These are phyloP conservation scores for Mylabris sibirica DNA, from an alignment of 2,888 invertebrate species.

Conservation along the genomic window DNA sequence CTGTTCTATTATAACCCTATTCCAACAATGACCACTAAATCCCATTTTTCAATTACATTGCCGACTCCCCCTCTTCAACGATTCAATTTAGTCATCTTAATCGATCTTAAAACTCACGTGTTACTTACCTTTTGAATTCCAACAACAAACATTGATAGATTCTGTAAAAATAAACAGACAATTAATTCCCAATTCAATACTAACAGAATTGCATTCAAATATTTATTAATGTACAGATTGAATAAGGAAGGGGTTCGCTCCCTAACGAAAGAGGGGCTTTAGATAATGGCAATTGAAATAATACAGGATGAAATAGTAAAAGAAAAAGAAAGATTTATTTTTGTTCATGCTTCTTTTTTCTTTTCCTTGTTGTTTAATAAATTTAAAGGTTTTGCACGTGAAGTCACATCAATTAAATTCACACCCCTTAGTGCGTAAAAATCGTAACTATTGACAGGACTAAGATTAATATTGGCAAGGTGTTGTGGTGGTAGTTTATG, in stretches of 20 bases:
- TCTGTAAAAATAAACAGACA: constrained; percentile 23
- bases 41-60: constrained; percentile 51
- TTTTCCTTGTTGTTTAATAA: constrained; percentile 7
- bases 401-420: constrained; percentile 19
- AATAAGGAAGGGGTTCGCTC: background rate
- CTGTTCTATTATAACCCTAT: constrained; percentile 44
- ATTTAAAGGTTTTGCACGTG: constrained; percentile 11
- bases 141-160: background rate
- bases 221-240: constrained; percentile 12
- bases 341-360: background rate
- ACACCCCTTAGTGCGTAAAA: constrained; percentile 17
- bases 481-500: constrained; percentile 14
- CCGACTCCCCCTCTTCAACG: constrained; percentile 16
- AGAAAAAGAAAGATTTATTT: background rate
- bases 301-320: background rate
- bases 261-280: background rate
- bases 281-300: constrained; percentile 17
- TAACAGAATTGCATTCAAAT: constrained; percentile 1
- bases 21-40: constrained; percentile 47
- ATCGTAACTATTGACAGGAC: constrained; percentile 22
- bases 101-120: constrained; percentile 2
- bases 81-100: constrained; percentile 28
- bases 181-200: constrained; percentile 12
- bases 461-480: constrained; percentile 24
- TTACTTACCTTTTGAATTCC: constrained; percentile 26